These are phyloP conservation scores for Anseranas semipalmata DNA, from an alignment of 2,113 vertebrate genomes.

Conservation along the genomic window DNA sequence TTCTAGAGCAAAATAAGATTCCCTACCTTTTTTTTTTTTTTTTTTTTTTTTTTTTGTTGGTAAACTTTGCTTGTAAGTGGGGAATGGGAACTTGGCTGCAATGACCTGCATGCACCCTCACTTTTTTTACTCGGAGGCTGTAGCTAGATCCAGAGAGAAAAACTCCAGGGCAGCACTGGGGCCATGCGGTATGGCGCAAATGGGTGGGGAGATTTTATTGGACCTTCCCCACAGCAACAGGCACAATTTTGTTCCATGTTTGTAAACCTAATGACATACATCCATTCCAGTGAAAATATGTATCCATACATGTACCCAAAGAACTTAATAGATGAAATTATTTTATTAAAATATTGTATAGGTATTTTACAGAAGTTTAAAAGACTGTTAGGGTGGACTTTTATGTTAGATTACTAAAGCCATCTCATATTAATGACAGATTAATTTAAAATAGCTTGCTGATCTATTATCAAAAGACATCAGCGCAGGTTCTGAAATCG, in stretches of 20 bases:
- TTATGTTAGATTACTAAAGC: not conserved
- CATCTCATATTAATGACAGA: not conserved
- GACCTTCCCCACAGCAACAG: not conserved
- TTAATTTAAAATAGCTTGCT: not conserved
- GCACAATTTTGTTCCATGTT: not conserved
- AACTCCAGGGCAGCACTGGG: no score
- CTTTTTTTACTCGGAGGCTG: not conserved
- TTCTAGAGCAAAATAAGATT: not conserved
- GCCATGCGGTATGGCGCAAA: accelerated
- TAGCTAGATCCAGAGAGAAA: not conserved
- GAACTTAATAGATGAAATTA: not conserved
- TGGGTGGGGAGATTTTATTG: not conserved
- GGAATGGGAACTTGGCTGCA: not conserved
- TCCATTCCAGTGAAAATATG: not conserved
- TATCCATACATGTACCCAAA: not conserved
- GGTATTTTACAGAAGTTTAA: not conserved
- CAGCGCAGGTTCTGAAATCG: not conserved
- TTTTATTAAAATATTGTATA: not conserved
- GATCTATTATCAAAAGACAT: not conserved
- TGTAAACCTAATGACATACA: not conserved
- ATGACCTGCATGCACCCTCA: no score
- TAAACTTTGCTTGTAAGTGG: not conserved
- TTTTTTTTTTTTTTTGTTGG: not conserved
- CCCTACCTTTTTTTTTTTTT: no score
- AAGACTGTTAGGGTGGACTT: not conserved